phyloP scores from a whole-genome alignment of 2,888 invertebrate species.

The Alviniconcha strummeri region DNA sequence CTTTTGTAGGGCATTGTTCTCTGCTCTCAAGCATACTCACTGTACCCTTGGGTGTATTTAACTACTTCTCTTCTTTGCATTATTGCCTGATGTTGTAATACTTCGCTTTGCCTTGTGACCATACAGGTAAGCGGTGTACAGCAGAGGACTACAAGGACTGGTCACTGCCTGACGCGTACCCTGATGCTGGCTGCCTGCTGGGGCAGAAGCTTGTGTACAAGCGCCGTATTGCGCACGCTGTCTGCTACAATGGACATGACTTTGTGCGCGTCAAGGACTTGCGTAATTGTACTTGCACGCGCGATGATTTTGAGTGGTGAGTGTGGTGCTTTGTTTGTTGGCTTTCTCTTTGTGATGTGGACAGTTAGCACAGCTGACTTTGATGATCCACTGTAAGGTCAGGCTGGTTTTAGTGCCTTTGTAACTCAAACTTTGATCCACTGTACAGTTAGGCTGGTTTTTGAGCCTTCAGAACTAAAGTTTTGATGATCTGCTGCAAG shows the following conservation, averaged over 20 bases:
- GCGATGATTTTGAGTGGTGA: constrained; percentile 88
- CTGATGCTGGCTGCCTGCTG: constrained; percentile 80
- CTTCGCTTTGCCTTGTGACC: no score
- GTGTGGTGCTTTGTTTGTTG: constrained; percentile 35
- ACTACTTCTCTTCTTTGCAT: no score
- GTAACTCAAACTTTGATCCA: no score
- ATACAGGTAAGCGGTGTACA: constrained; percentile 78
- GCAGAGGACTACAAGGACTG: constrained; percentile 89
- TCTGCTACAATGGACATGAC: constrained; percentile 88
- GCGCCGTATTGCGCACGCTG: constrained; percentile 82
- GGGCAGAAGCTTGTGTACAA: constrained; percentile 87
- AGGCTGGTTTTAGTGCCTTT: no score
- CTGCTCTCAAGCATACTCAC: no score
- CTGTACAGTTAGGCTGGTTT: no score
- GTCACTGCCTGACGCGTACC: constrained; percentile 82
- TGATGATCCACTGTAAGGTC: no score
- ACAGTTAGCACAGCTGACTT: neutral
- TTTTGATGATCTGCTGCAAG: no score
- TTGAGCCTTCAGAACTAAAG: no score
- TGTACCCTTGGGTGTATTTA: no score
- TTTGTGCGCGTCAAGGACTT: constrained; percentile 83
- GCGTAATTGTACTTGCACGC: constrained; percentile 86
- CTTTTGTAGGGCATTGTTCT: no score
- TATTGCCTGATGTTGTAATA: no score
- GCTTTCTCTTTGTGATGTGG: neutral